Evolutionary conservation across 1,140 invertebrate species (phyloP).

Genomic region (Cotesia vestalis): DNA sequence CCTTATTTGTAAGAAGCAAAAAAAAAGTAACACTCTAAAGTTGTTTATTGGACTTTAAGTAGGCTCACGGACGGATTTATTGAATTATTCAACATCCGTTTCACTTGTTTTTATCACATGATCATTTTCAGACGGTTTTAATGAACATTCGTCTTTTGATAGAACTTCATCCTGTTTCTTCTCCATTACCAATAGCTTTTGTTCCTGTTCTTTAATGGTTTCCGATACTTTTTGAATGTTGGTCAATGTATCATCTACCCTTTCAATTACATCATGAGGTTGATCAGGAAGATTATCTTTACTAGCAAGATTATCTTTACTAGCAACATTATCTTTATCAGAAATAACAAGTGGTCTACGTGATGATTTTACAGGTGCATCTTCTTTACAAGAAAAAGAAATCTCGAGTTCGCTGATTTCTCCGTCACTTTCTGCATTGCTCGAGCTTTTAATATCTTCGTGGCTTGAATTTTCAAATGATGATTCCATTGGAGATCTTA

Average conservation of each 20-base stretch:
- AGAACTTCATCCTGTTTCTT: not conserved
- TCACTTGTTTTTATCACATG: conserved; percentile 15
- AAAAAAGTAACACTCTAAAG: conserved; percentile 22
- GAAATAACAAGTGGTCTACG: conserved; percentile 17
- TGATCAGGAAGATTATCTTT: not conserved
- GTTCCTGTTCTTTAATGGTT: too few relatives aligned
- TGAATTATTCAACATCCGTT: conserved; percentile 7
- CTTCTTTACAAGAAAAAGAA: conserved; percentile 11
- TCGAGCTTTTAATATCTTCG: conserved; percentile 5
- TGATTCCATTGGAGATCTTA: conserved; percentile 19
- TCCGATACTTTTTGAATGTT: too few relatives aligned
- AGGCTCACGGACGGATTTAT: conserved; percentile 11
- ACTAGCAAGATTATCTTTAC: not conserved
- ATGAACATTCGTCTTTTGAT: conserved; percentile 21
- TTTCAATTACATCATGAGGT: too few relatives aligned
- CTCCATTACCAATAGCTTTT: not conserved
- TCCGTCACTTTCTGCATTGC: conserved; percentile 22
- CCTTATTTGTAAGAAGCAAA: conserved; percentile 19
- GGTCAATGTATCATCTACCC: too few relatives aligned
- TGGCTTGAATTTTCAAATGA: conserved; percentile 9
- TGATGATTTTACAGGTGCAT: conserved; percentile 23
- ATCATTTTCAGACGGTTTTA: conserved; percentile 26
- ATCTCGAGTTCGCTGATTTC: conserved; percentile 26
- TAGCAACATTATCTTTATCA: not conserved
- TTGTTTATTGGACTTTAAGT: conserved; percentile 10